Base-by-base conservation (phyloP, 2,797 vertebrate species). In the Rhinatrema bivittatum region DNA sequence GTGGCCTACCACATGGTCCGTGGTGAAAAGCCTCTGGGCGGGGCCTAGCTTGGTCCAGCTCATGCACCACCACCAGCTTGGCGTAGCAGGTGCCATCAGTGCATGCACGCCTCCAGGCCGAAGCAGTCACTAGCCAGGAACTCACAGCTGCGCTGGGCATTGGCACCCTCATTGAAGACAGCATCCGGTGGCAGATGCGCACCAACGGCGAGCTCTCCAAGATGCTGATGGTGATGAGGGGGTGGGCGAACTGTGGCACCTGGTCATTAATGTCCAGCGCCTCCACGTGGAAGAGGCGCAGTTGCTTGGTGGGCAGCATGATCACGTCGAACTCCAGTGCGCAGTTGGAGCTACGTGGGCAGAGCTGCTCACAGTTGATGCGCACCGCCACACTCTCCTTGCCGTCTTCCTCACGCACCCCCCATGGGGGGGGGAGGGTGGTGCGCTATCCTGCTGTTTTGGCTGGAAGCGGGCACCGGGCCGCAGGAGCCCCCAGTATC, bases 211-310 rank as follows among this genome's bases (percentile, higher is more conserved):
- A 93, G 10, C 94, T 99, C 78, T 97, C 94, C 0, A 91, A 99
- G 29, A 99, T 97, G 45, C 98, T 94, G 0, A 98, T 86, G 2
- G 94, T 93, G 5, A 99, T 91, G 22, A 95, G 80, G 29, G 92
- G 62, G 34, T 94, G 82, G 10, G 94, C 78, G 55, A 98, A 99
- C 60, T 89, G 90, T 6, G 95, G 95, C 1, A 93, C 80, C 72
- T 99, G 93, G 70, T 99, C 95, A 37, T 99, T 99, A 11, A 99
- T 94, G 62, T 99, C 95, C 80, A 98, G 58, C 52, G 99, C 90
- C 32, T 97, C 90, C 14, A 99, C 82, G 12, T 95, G 94, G 62
- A 99, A 94, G 5, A 98, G 81, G 81, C 95, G 93, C 61, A 99
- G 78, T 58, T 94, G 85, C 32, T 97, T 92, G 2, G 91, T 96